phyloP scores from a whole-genome alignment of 2,797 vertebrate species.

The Vireo griseus region DNA sequence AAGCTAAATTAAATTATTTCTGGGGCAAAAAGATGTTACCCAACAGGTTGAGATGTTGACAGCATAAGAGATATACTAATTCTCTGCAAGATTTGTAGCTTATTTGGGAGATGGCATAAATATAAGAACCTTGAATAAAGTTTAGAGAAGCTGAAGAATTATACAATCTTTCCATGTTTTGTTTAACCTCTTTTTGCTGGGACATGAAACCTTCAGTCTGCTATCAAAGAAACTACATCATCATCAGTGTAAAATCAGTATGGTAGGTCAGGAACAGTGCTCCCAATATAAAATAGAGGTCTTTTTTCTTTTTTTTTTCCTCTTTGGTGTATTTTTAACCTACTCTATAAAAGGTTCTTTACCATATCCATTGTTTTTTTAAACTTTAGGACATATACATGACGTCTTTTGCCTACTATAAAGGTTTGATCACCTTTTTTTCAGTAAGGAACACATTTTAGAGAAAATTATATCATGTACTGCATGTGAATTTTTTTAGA shows the following conservation, averaged over 20 bases:
- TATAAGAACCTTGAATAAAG: not conserved
- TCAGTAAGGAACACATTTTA: not conserved
- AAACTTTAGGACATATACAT: not conserved
- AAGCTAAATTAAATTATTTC: not conserved
- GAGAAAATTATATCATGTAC: not conserved
- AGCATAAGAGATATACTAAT: not conserved
- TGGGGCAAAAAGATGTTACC: not conserved
- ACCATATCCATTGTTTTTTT: not conserved
- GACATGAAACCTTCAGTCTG: not conserved
- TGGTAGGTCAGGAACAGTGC: not conserved
- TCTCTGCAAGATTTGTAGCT: not conserved
- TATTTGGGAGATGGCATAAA: not conserved
- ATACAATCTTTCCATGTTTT: not conserved
- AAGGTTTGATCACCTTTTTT: not conserved
- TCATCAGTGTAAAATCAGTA: not conserved
- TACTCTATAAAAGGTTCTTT: not conserved
- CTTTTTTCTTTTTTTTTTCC: not conserved
- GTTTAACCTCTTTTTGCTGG: not conserved
- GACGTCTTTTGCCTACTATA: not conserved
- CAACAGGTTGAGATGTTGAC: not conserved
- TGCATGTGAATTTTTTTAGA: not conserved
- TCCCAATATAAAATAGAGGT: not conserved
- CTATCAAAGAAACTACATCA: not conserved
- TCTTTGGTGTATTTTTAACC: not conserved
- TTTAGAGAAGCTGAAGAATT: not conserved